These are phyloP conservation scores for Caenorhabditis doughertyi DNA, from an alignment of 2,888 invertebrate genomes.

Conservation along the genomic window DNA sequence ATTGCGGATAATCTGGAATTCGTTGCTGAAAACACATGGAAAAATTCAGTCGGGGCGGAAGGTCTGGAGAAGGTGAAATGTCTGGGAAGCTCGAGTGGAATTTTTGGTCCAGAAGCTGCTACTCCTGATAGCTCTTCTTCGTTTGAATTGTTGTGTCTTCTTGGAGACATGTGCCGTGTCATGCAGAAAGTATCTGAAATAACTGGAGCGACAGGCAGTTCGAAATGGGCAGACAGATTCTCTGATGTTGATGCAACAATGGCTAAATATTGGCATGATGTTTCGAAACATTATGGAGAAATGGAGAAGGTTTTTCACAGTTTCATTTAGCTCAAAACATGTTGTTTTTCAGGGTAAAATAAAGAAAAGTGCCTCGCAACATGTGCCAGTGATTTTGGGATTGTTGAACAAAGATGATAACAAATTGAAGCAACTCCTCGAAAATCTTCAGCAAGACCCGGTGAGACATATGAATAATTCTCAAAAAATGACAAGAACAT, in stretches of 20 bases:
- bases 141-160: conserved; percentile 32
- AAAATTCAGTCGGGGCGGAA: conserved; percentile 30
- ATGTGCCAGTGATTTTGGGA: conserved; percentile 34
- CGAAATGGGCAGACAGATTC: conserved; percentile 14
- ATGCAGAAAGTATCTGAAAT: conserved; percentile 20
- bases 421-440: conserved; percentile 4
- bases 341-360: no score
- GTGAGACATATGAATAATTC: conserved; percentile 5
- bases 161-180: conserved; percentile 34
- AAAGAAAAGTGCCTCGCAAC: no score
- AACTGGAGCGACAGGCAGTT: background rate
- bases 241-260: background rate
- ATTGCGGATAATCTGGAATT: conserved; percentile 24
- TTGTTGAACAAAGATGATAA: background rate
- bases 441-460: conserved; percentile 30
- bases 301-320: conserved; percentile 17
- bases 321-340: background rate
- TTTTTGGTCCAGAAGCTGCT: conserved; percentile 17
- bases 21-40: conserved; percentile 51
- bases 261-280: conserved; percentile 31
- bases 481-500: background rate
- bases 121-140: conserved; percentile 21
- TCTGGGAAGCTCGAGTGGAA: conserved; percentile 36
- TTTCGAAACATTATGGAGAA: conserved; percentile 28
- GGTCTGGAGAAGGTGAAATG: conserved; percentile 33